Conservation (phyloP, 2,113 vertebrate genomes). For the Pimephales promelas region DNA sequence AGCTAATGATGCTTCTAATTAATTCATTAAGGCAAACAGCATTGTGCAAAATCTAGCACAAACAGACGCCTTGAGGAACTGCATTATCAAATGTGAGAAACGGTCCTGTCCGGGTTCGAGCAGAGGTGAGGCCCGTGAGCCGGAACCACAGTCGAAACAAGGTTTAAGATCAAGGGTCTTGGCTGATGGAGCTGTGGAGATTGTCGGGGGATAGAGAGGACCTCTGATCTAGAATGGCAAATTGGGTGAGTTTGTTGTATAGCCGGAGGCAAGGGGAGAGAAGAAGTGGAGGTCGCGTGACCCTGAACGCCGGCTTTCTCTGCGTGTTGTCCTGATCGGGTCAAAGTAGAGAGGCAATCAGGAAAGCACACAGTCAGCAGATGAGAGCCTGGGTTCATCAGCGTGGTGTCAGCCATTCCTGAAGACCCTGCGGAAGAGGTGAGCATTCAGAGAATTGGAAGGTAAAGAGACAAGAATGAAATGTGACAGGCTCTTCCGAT, state of each 20-base stretch:
- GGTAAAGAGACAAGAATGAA: neutral
- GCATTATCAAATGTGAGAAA: constrained; percentile 26
- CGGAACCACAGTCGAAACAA: neutral
- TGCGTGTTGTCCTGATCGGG: constrained; percentile 25
- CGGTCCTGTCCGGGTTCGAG: neutral
- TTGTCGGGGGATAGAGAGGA: neutral
- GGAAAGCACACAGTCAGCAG: constrained; percentile 49
- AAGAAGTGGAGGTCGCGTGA: constrained; percentile 14
- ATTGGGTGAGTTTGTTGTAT: constrained; percentile 11
- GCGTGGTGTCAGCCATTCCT: neutral
- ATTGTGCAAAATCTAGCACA: constrained; percentile 21
- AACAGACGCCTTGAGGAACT: constrained; percentile 34
- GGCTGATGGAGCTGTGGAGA: neutral
- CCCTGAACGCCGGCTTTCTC: neutral
- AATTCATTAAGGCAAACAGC: constrained; percentile 46
- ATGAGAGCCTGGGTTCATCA: constrained; percentile 22
- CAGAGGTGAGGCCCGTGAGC: neutral
- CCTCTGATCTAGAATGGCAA: constrained; percentile 7
- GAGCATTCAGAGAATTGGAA: neutral
- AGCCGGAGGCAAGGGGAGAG: neutral
- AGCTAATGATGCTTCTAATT: constrained; percentile 54
- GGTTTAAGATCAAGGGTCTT: constrained; percentile 31
- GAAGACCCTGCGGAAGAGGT: neutral
- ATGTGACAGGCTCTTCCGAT: neutral
- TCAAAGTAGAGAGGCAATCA: constrained; percentile 48